Base-by-base conservation (phyloP, 2,113 vertebrate species). In the Hyperopisus bebe region DNA sequence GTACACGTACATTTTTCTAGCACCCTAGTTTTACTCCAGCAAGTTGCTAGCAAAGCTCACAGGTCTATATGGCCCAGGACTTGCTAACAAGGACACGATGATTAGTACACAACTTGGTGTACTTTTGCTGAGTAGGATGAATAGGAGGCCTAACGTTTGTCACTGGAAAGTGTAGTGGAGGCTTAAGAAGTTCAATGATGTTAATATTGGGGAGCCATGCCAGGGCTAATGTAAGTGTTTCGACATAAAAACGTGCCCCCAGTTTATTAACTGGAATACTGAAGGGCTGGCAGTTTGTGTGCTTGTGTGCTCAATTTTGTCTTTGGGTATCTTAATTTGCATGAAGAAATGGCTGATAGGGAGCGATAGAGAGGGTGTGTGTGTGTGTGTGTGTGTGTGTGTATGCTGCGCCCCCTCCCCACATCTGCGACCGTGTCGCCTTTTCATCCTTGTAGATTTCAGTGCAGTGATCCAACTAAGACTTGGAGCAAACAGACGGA, bases 401-500 rank as follows among this genome's bases (percentile, higher is more conserved):
- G 5, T 24, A 1, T 24, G 6, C 7, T 27, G 58, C 4, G 9
- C 9, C 58, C 21, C 9, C n/a, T 66, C 58, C n/a, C 58, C 58
- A 55, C n/a, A 27, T 66, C 93, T 91, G 92, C 92, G 92, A 92
- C 93, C 93, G 93, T 92, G 92, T 94, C 93, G 93, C 93, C 95
- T 96, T 95, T 31, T 31, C 62, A 70, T 70, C 62, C n/a, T 70
- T 13, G 62, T 70, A 70, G 95, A 96, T 96, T 96, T 92, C 92
- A 94, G 93, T 92, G 91, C 92, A 90, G 94, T 93, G 95, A 95
- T 95, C 95, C 94, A 91, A 93, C 94, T 96, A 95, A 96, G 95
- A 95, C 95, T 94, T 88, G 91, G 93, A 95, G 94, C 95, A 95
- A 96, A 96, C 95, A 95, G 94, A 92, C 74, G 93, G 95, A 96